These are phyloP conservation scores for Zosterops hypoxanthus DNA, from an alignment of 2,113 vertebrate genomes.

Conservation along the genomic window DNA sequence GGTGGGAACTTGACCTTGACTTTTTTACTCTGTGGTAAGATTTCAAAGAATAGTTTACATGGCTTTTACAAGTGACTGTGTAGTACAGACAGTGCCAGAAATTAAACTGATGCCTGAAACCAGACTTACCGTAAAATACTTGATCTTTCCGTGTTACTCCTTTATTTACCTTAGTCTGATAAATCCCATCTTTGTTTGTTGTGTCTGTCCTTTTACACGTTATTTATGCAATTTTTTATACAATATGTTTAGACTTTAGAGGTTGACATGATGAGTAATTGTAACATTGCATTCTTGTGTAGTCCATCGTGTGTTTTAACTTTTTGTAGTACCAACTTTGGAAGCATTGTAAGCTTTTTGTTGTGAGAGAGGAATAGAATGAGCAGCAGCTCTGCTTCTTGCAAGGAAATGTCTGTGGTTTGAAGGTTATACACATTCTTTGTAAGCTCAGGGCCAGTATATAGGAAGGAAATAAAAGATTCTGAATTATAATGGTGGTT, in stretches of 20 bases:
- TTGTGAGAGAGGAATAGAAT: not conserved
- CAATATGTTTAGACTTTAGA: not conserved
- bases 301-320: not conserved
- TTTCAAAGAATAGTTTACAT: not conserved
- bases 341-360: not conserved
- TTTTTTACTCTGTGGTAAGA: not conserved
- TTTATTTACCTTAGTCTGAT: not conserved
- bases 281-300: not conserved
- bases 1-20: slow-evolving; percentile 15
- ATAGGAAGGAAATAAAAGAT: not conserved
- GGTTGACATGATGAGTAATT: not conserved
- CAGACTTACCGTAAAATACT: not conserved
- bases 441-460: not conserved
- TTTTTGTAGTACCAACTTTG: not conserved
- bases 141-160: not conserved
- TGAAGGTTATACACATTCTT: not conserved
- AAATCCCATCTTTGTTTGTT: not conserved
- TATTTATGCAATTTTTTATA: not conserved
- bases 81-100: not conserved
- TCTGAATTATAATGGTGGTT: not conserved
- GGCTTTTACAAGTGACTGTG: not conserved
- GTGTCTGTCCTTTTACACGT: not conserved
- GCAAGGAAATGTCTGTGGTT: not conserved
- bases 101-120: not conserved
- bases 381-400: not conserved